Base-by-base conservation (phyloP, 1,140 invertebrate genomes). In the Neuroterus valhalla region DNA sequence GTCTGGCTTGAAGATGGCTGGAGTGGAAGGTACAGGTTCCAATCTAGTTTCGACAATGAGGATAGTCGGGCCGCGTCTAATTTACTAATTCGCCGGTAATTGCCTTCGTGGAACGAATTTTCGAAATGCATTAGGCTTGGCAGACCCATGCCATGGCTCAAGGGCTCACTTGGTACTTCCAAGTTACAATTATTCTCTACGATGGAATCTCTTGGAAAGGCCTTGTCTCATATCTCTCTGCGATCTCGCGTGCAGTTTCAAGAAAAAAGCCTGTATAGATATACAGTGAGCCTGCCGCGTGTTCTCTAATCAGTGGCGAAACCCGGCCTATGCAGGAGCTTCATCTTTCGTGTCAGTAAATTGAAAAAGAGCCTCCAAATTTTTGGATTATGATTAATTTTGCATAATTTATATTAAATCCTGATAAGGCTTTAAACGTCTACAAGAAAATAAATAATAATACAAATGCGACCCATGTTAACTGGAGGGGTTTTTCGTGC, bases 21-120 rank as follows among this genome's bases (percentile, higher is more conserved):
- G 71, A 71, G 78, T 71, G 67, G 70, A 76, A 79, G 71, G 68
- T 73, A 70, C 48, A 81, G 78, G 81, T 81, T 81, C 31, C 72
- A 81, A 83, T 81, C 75, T 71, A 78, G 71, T 82, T 82, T 80
- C 67, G 71, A 79, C 78, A 76, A 81, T 77, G 66, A 26, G 55
- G 48, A 10, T 42, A 78, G 71, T 68, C 75, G 19, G 66, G 68
- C 75, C 66, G 70, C 11, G 71, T 31, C 77, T 83, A 83, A 84
- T 83, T 83, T 78, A 80, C 76, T 83, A 83, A 83, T 83, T 84
- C 71, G 78, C 52, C 19, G 66, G 73, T 78, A 84, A 83, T 80
- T 83, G 76, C 75, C 45, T 83, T 84, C 78, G 77, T 45, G 67
- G 81, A 84, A 82, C 52, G 68, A 74, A 44, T 43, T 44, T 75